These are phyloP conservation scores for Nymphalis io DNA, from an alignment of 1,140 invertebrate species.

Conservation along the genomic window DNA sequence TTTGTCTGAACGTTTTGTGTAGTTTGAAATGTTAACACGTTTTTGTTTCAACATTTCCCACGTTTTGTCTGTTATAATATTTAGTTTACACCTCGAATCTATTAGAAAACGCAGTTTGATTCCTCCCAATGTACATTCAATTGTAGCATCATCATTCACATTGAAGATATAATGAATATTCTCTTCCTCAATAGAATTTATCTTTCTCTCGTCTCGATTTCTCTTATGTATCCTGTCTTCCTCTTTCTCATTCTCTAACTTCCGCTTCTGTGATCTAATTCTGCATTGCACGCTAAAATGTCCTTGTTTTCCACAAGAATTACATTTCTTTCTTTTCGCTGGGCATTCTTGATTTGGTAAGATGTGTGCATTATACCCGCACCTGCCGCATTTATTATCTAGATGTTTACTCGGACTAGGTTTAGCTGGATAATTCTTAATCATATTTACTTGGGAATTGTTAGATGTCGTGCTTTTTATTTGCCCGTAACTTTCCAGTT, in stretches of 20 bases:
- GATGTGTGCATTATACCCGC: background rate
- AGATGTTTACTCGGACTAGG: background rate
- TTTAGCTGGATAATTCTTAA: background rate
- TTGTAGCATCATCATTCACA: too few species aligned
- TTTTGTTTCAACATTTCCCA: too few species aligned
- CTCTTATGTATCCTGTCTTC: slow-evolving; percentile 2
- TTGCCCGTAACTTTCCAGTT: slow-evolving; percentile 37
- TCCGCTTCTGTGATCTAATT: slow-evolving; percentile 5
- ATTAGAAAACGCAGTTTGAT: too few species aligned
- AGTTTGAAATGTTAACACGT: too few species aligned
- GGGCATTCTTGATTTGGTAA: slow-evolving; percentile 4
- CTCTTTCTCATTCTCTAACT: background rate
- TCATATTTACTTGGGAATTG: background rate
- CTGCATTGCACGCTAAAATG: slow-evolving; percentile 3
- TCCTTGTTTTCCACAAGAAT: slow-evolving; percentile 10
- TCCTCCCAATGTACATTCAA: too few species aligned
- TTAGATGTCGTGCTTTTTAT: background rate
- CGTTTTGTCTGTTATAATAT: too few species aligned
- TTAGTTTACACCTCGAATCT: too few species aligned
- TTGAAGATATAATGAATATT: background rate
- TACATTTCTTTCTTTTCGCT: slow-evolving; percentile 10
- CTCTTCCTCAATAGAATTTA: slow-evolving; percentile 3
- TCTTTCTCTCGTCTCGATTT: background rate
- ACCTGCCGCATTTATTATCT: slow-evolving; percentile 17
- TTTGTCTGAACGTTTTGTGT: too few species aligned